Evolutionary conservation across 2,888 invertebrate genomes (phyloP).

Genomic region (Perithous albicinctus): DNA sequence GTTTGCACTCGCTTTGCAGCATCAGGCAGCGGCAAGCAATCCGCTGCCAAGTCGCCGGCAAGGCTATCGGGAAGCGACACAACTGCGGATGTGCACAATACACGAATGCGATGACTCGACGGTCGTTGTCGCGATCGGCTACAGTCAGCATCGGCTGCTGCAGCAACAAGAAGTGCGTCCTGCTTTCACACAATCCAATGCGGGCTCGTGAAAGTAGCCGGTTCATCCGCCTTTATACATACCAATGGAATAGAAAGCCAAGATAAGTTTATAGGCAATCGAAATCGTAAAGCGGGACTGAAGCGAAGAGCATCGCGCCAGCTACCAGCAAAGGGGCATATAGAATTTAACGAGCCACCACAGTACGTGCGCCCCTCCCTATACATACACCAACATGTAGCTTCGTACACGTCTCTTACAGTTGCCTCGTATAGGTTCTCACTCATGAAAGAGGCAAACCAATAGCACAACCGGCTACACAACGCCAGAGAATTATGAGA

Average conservation of each 20-base stretch:
- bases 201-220: slow-evolving; percentile 83
- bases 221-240: slow-evolving; percentile 84
- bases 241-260: slow-evolving; percentile 85
- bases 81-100: slow-evolving; percentile 61
- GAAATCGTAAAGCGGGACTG: slow-evolving; percentile 76
- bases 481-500: slow-evolving; percentile 52
- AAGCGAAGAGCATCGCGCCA: slow-evolving; percentile 28
- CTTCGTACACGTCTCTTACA: neutral
- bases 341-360: slow-evolving; percentile 66
- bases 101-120: slow-evolving; percentile 55
- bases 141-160: slow-evolving; percentile 3
- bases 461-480: no score
- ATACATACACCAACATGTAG: slow-evolving; percentile 21
- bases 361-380: slow-evolving; percentile 56
- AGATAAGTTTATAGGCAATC: slow-evolving; percentile 84
- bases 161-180: slow-evolving; percentile 80
- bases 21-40: no score
- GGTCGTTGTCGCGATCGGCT: slow-evolving; percentile 39
- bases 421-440: neutral
- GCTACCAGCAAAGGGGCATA: slow-evolving; percentile 48
- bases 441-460: neutral
- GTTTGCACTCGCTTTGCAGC: slow-evolving; percentile 60
- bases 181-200: slow-evolving; percentile 84
- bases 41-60: slow-evolving; percentile 58
- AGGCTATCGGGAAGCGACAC: slow-evolving; percentile 61